These are phyloP conservation scores for Homalodisca vitripennis DNA, from an alignment of 1,140 invertebrate genomes.

Conservation along the genomic window DNA sequence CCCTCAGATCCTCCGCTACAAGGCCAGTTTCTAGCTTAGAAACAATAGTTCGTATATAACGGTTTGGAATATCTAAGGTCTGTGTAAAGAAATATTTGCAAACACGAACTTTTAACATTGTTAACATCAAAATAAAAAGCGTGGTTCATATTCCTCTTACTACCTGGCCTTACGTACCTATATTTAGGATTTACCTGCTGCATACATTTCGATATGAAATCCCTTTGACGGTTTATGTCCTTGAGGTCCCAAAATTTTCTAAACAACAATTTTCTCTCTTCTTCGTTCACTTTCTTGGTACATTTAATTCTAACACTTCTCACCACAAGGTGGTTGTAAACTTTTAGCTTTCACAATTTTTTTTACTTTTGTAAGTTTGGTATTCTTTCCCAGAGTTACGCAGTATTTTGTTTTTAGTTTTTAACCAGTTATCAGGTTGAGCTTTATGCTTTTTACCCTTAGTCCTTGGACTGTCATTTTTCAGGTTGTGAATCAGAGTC, in stretches of 20 bases:
- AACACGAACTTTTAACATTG: conserved; percentile 27
- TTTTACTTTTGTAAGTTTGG: conserved; percentile 20
- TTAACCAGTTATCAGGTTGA: conserved; percentile 7
- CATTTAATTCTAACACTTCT: conserved; percentile 24
- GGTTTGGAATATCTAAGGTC: conserved; percentile 35
- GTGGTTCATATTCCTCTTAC: background rate
- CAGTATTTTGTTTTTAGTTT: conserved; percentile 19
- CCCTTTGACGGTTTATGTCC: conserved; percentile 12
- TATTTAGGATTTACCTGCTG: conserved; percentile 8
- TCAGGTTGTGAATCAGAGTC: background rate
- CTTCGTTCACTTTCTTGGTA: conserved; percentile 11
- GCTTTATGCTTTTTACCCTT: conserved; percentile 12
- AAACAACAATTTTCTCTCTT: conserved; percentile 8
- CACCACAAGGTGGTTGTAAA: background rate
- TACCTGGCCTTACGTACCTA: conserved; percentile 13
- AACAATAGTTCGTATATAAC: conserved; percentile 29
- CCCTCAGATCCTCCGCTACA: conserved; percentile 24
- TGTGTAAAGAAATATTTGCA: conserved; percentile 36
- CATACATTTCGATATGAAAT: conserved; percentile 18
- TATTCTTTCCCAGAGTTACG: conserved; percentile 24
- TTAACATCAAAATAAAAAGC: conserved; percentile 26
- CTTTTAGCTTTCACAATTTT: background rate
- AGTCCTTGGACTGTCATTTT: background rate
- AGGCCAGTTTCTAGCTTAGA: conserved; percentile 26
- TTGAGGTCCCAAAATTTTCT: conserved; percentile 23